Conservation (phyloP, 2,113 vertebrate genomes). For the Alligator mississippiensis region DNA sequence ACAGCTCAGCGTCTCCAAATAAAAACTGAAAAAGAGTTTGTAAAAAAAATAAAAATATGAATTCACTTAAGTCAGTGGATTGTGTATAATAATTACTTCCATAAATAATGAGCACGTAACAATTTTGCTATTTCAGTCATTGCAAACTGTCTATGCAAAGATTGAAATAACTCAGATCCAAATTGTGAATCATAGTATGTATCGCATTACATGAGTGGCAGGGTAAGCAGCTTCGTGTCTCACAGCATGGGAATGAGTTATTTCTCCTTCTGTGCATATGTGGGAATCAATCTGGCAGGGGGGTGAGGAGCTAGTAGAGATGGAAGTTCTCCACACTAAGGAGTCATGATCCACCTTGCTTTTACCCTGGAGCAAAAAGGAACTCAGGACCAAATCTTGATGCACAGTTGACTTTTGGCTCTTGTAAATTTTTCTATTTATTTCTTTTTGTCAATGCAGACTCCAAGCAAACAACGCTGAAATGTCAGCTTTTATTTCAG, state of each 20-base stretch:
- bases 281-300: neutral
- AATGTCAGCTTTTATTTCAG: neutral
- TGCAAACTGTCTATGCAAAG: neutral
- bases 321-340: neutral
- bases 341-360: neutral
- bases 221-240: neutral
- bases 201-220: neutral
- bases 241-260: rapidly evolving
- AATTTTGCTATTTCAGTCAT: neutral
- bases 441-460: neutral
- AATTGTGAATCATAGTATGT: neutral
- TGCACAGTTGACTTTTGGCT: neutral
- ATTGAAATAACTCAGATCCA: neutral
- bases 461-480: neutral
- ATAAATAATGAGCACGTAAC: neutral
- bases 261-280: rapidly evolving
- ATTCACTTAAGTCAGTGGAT: neutral
- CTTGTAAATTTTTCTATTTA: neutral
- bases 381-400: neutral
- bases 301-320: rapidly evolving
- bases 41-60: neutral
- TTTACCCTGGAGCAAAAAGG: neutral
- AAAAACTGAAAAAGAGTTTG: rapidly evolving
- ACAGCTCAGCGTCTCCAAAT: neutral
- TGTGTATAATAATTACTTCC: neutral